These are phyloP conservation scores for Eulemur rubriventer DNA, from an alignment of 2,797 vertebrate genomes.

Conservation along the genomic window DNA sequence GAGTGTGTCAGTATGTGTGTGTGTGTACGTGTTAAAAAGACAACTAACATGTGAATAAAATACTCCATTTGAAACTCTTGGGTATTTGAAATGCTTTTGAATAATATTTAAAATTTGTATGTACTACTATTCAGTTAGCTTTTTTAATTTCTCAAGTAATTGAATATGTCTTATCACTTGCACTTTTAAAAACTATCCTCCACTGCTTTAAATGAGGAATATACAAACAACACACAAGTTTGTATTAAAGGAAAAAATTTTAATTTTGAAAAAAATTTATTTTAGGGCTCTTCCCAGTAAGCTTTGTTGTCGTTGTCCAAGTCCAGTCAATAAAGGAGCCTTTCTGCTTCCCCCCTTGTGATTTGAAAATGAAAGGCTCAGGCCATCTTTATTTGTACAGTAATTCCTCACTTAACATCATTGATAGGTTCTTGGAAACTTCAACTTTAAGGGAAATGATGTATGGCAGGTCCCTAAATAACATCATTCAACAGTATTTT, in stretches of 20 bases:
- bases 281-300: slow-evolving; percentile 21
- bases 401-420: not conserved
- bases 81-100: slow-evolving; percentile 88
- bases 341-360: slow-evolving; percentile 6
- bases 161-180: slow-evolving; percentile 71
- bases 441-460: not conserved
- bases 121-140: slow-evolving; percentile 82
- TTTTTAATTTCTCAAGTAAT: slow-evolving; percentile 83
- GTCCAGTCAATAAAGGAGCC: slow-evolving; percentile 40
- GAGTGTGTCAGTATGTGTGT: slow-evolving; percentile 60
- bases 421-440: not conserved
- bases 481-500: not conserved
- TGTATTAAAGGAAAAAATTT: slow-evolving; percentile 74
- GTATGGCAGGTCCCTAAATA: not conserved
- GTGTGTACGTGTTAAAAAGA: slow-evolving; percentile 68
- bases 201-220: slow-evolving; percentile 80
- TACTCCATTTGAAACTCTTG: slow-evolving; percentile 90
- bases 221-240: slow-evolving; percentile 74
- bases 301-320: slow-evolving; percentile 44
- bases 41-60: slow-evolving; percentile 74
- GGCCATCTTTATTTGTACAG: not conserved
- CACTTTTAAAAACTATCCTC: slow-evolving; percentile 79
- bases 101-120: slow-evolving; percentile 83
- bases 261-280: slow-evolving; percentile 45
- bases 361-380: slow-evolving; percentile 50